These are phyloP conservation scores for Callyntrura sp. DNA, from an alignment of 2,888 invertebrate species.

Conservation along the genomic window DNA sequence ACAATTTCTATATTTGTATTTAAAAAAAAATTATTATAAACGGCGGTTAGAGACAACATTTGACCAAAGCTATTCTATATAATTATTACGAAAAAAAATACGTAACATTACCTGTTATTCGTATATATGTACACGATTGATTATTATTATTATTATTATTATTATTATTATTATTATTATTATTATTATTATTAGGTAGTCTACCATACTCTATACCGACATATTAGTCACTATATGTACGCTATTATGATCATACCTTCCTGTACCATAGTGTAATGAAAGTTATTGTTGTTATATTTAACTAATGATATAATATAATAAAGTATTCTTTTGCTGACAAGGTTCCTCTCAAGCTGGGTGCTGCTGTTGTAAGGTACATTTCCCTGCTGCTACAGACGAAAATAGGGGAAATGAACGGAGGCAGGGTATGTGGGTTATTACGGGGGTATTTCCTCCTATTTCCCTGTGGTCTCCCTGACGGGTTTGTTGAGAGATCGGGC, in stretches of 20 bases:
- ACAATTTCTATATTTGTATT: constrained; percentile 73
- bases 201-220: not conserved
- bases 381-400: no score
- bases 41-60: constrained; percentile 31
- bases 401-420: no score
- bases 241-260: not conserved
- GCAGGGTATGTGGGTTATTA: no score
- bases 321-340: constrained; percentile 24
- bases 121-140: not conserved
- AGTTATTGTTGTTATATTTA: constrained; percentile 36
- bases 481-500: not conserved
- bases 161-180: not conserved
- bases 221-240: not conserved
- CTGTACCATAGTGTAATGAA: not conserved
- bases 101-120: constrained; percentile 34
- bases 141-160: constrained; percentile 14
- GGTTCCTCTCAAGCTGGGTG: not conserved
- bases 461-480: not conserved
- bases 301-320: constrained; percentile 22
- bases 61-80: constrained; percentile 67
- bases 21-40: constrained; percentile 11
- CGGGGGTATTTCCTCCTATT: not conserved
- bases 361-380: no score
- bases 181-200: not conserved
- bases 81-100: no score